phyloP scores from a whole-genome alignment of 2,888 invertebrate genomes.

The Ochlodes sylvanus region DNA sequence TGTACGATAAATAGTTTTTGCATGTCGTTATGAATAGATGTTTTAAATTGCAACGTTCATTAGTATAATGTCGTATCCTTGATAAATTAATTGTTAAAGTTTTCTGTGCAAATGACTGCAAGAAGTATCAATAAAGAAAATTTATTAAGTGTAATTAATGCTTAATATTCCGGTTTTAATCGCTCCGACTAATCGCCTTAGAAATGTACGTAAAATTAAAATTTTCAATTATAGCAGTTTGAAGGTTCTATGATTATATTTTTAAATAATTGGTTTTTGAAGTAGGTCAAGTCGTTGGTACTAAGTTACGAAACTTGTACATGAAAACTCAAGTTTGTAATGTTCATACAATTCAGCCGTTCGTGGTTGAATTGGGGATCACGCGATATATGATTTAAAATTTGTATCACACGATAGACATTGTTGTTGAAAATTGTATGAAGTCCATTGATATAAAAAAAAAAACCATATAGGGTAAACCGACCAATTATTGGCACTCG shows the following conservation, averaged over 20 bases:
- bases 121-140: slow-evolving; percentile 17
- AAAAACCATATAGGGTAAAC: no score
- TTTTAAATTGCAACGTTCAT: slow-evolving; percentile 4
- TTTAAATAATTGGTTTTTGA: not conserved
- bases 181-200: slow-evolving; percentile 5
- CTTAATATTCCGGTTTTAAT: slow-evolving; percentile 15
- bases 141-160: slow-evolving; percentile 10
- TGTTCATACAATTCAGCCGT: not conserved
- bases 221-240: not conserved
- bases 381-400: slow-evolving; percentile 17
- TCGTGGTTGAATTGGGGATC: not conserved
- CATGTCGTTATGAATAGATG: slow-evolving; percentile 1
- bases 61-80: slow-evolving; percentile 9
- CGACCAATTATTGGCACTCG: no score
- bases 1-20: not conserved
- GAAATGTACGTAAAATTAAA: slow-evolving; percentile 11
- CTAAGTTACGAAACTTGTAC: slow-evolving; percentile 7
- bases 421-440: not conserved
- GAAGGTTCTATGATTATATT: not conserved
- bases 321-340: slow-evolving; percentile 10
- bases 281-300: not conserved
- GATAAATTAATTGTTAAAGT: slow-evolving; percentile 10
- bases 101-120: slow-evolving; percentile 15
- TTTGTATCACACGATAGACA: not conserved
- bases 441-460: no score